phyloP scores from a whole-genome alignment of 23 tunicate species.

The Diplosoma virens region DNA sequence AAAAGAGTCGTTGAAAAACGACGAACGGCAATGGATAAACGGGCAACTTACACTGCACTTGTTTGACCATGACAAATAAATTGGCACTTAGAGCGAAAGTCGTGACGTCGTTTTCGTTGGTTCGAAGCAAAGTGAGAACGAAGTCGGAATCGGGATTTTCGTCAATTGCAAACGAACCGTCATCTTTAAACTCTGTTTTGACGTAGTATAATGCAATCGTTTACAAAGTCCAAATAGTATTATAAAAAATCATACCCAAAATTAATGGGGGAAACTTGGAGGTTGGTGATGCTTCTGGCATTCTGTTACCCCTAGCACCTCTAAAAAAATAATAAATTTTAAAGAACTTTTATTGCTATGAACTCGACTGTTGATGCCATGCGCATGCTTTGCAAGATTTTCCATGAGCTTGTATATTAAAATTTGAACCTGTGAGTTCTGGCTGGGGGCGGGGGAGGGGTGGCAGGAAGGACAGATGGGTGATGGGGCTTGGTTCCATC shows the following conservation, averaged over 20 bases:
- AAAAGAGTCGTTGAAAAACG: neutral
- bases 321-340: no score
- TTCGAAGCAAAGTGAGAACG: constrained; percentile 27
- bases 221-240: no score
- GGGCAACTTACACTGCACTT: constrained; percentile 53
- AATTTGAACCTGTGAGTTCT: constrained; percentile 26
- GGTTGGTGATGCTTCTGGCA: no score
- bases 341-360: no score
- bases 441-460: constrained; percentile 69
- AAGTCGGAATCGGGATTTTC: constrained; percentile 50
- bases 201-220: neutral
- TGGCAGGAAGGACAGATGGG: constrained; percentile 60
- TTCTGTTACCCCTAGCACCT: no score
- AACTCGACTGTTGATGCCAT: no score
- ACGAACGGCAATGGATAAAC: neutral
- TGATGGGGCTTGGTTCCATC: constrained; percentile 88
- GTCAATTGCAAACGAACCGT: constrained; percentile 47
- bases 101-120: constrained; percentile 14
- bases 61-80: constrained; percentile 38
- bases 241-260: no score
- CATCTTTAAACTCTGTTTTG: constrained; percentile 36
- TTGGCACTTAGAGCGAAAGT: constrained; percentile 65
- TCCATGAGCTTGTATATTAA: no score
- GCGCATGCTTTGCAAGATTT: no score
- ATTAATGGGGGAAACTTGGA: no score